Base-by-base conservation (phyloP, 2,797 vertebrate species). In the Adelosebastes latens region DNA sequence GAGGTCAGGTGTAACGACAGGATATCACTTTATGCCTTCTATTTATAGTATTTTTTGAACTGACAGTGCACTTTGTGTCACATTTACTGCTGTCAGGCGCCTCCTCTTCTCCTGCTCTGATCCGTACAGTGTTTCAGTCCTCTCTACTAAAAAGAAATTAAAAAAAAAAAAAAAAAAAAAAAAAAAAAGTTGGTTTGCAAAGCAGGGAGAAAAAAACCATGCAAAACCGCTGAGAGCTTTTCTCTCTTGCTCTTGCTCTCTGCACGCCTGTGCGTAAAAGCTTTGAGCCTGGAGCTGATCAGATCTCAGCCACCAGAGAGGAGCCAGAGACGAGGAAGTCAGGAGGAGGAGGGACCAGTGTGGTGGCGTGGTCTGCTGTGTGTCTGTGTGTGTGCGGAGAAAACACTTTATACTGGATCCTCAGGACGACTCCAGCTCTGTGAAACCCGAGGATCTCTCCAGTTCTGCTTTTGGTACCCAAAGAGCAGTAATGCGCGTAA, bases 261-360 rank as follows among this genome's bases (percentile, higher is more conserved):
- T 52, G 65, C 39, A 18, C 72, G 76, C 32, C 10, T 67, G 78
- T 74, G 80, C 61, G 60, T 66, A 69, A 79, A 81, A 14, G 1
- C 25, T 13, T 4, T 0, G 10, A 61, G 62, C n/a, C 64, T 60
- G 80, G 34, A 27, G 18, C 1, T 11, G 72, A 72, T 68, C 61
- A 61, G 66, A 85, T 25, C 29, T 29, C 42, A 69, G 75, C 65
- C 81, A 79, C 68, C 81, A 79, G 68, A 84, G 87, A 77, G 81
- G 81, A 88, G 75, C 68, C 82, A 87, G 80, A 87, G 81, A 87
- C 39, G 53, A 92, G 92, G 92, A 93, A 93, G 87, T 85, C 0
- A 25, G 88, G 75, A 90, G 93, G 91, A 91, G 89, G 91, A 91
- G 89, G 92, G 89, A 91, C 87, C 88, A 84, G 60, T 12, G 59